A percentile compares a stretch with the other conserved stretches of the same genome.
Evolutionary conservation across 1,140 invertebrate genomes (phyloP).

Genomic region (Sitophilus oryzae): DNA sequence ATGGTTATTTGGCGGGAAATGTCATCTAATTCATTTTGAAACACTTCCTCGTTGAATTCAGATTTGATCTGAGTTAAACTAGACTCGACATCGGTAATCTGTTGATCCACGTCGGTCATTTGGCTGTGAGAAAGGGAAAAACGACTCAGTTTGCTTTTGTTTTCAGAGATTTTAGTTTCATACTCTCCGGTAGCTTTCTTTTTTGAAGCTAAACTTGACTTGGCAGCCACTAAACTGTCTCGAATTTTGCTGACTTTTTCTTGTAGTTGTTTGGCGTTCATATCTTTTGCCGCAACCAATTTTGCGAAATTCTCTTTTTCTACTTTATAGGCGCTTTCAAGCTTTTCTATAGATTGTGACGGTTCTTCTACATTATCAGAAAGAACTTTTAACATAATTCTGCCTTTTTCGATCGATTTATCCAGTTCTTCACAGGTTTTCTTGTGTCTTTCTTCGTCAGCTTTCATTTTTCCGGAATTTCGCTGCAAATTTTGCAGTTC

Average conservation of each 20-base stretch:
- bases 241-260: constrained; percentile 31
- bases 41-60: constrained; percentile 44
- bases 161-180: constrained; percentile 41
- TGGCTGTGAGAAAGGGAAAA: constrained; percentile 38
- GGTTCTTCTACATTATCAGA: not conserved
- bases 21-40: constrained; percentile 46
- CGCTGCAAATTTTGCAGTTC: constrained; percentile 33
- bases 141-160: constrained; percentile 38
- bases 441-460: constrained; percentile 38
- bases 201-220: constrained; percentile 46
- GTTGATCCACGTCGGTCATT: constrained; percentile 42
- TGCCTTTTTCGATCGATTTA: constrained; percentile 31
- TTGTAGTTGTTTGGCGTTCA: constrained; percentile 41
- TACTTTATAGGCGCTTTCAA: constrained; percentile 38
- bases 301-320: constrained; percentile 43
- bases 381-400: constrained; percentile 1
- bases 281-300: not conserved
- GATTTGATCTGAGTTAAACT: constrained; percentile 51
- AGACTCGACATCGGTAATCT: constrained; percentile 48
- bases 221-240: constrained; percentile 43
- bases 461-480: constrained; percentile 37
- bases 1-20: constrained; percentile 48
- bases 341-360: constrained; percentile 37
- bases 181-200: constrained; percentile 43
- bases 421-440: constrained; percentile 34